Conservation (phyloP, 2,113 vertebrate species). For the Arenaria interpres region DNA sequence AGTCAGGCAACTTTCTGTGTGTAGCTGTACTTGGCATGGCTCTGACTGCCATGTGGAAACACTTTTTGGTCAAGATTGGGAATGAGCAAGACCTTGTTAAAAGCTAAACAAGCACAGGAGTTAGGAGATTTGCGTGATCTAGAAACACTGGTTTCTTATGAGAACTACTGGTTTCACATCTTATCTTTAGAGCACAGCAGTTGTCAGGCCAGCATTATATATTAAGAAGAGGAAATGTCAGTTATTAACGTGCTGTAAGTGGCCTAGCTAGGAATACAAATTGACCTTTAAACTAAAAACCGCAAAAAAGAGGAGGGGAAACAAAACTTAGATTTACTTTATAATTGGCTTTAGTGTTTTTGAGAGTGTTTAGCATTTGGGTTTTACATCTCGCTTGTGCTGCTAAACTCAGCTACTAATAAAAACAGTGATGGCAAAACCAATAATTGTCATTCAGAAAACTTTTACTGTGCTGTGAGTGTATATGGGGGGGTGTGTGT, state of each 20-base stretch:
- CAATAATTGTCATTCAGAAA: not conserved
- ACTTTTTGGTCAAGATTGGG: slow-evolving; percentile 64
- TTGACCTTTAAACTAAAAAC: slow-evolving; percentile 60
- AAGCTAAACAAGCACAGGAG: slow-evolving; percentile 58
- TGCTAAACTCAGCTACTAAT: not conserved
- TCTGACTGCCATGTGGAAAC: slow-evolving; percentile 51
- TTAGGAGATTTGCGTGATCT: slow-evolving; percentile 45
- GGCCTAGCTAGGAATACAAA: slow-evolving; percentile 48
- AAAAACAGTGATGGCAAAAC: slow-evolving; percentile 9
- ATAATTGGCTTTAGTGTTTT: slow-evolving; percentile 22
- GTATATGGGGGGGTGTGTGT: not conserved
- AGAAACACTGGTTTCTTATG: slow-evolving; percentile 29
- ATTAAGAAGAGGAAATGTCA: slow-evolving; percentile 69
- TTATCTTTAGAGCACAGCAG: slow-evolving; percentile 53
- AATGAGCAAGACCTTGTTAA: slow-evolving; percentile 55
- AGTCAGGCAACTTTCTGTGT: slow-evolving; percentile 36
- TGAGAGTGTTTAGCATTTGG: slow-evolving; percentile 47
- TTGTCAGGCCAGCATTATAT: slow-evolving; percentile 32
- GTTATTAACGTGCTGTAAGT: slow-evolving; percentile 65
- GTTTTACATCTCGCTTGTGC: slow-evolving; percentile 13
- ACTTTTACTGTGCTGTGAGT: not conserved
- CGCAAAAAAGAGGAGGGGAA: not conserved
- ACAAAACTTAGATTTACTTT: slow-evolving; percentile 62
- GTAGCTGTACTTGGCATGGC: not conserved
- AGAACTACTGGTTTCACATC: slow-evolving; percentile 37